Evolutionary conservation across 2,797 vertebrate genomes (phyloP).

Genomic region (Miichthys miiuy): DNA sequence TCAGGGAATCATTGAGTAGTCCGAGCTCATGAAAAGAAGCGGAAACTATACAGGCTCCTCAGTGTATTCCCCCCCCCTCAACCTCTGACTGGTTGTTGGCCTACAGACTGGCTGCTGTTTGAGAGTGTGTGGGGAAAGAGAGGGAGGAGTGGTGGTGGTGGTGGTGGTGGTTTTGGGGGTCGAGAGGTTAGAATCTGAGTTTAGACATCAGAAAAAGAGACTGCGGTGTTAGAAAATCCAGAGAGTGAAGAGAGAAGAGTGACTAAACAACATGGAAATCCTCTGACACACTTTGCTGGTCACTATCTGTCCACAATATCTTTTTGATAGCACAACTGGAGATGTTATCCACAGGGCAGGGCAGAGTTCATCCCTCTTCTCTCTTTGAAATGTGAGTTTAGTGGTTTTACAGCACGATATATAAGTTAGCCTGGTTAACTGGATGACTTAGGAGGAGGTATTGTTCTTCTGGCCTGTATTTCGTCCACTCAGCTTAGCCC

Average conservation of each 20-base stretch:
- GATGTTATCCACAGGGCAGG: slow-evolving; percentile 24
- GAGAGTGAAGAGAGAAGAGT: not conserved
- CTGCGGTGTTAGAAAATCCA: slow-evolving; percentile 4
- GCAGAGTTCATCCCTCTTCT: not conserved
- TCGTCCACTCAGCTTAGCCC: slow-evolving; percentile 67
- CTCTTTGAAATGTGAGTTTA: slow-evolving; percentile 28
- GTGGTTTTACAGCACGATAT: slow-evolving; percentile 20
- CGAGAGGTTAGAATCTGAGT: slow-evolving; percentile 36
- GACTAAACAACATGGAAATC: not conserved
- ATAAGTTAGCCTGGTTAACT: slow-evolving; percentile 40
- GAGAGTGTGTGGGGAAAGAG: not conserved
- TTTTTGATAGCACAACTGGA: not conserved
- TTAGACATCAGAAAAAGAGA: slow-evolving; percentile 16
- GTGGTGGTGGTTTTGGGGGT: slow-evolving; percentile 11
- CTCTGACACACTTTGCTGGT: slow-evolving; percentile 22
- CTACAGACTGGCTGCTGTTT: slow-evolving; percentile 42
- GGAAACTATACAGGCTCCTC: slow-evolving; percentile 48
- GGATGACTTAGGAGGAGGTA: slow-evolving; percentile 39
- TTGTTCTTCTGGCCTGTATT: slow-evolving; percentile 60
- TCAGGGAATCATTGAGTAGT: slow-evolving; percentile 65
- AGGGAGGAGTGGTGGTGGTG: not conserved
- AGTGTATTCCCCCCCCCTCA: slow-evolving; percentile 14
- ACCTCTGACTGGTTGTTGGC: slow-evolving; percentile 38
- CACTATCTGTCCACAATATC: not conserved
- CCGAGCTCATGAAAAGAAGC: slow-evolving; percentile 58